Evolutionary conservation across 2,113 vertebrate genomes (phyloP), one percentile per base, ranked within the genome.

Genomic region (Pyxicephalus adspersus): DNA sequence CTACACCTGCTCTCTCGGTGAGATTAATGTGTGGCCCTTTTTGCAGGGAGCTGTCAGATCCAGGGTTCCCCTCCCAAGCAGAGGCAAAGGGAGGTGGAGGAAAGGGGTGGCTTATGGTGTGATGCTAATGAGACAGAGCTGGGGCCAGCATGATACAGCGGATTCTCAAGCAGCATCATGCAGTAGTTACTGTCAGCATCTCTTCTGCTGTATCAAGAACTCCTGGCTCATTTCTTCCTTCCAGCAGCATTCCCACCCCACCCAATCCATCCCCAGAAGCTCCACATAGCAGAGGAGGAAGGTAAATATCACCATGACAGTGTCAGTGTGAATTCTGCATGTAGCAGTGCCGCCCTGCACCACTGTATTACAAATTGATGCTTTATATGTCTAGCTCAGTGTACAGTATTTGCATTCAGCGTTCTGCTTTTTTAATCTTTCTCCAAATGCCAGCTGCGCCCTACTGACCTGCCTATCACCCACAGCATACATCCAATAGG

Each of bases 131-230:
- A 73, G 79, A 22, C 60, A 57, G 79, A 64, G 68, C 79, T 50
- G 38, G 61, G 70, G 70, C 79, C 29, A 81, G 79, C 70, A 74
- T 81, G 79, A 81, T 58, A 74, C 79, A 81, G 79, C 79, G 70
- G 60, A 81, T 81, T 81, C 70, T 65, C 31, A 22, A 52, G 79
- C 28, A 66, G 79, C 66, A 64, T 55, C 45, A 81, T 74, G 60
- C 60, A 74, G 70, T 65, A 65, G 70, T 64, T 29, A 71, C 22
- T 81, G 58, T 52, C 20, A 63, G 78, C 78, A 81, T 81, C 79
- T 51, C 52, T 73, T 52, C 68, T 81, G 70, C 68, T 65, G 79
- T 65, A 81, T 51, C 79, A 81, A 54, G 58, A 45, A 64, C 67
- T 23, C 57, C 68, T 64, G 54, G 18, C 78, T 74, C 79, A 65